phyloP scores from a whole-genome alignment of 1,140 invertebrate species.

The Chrysopa pallens region DNA sequence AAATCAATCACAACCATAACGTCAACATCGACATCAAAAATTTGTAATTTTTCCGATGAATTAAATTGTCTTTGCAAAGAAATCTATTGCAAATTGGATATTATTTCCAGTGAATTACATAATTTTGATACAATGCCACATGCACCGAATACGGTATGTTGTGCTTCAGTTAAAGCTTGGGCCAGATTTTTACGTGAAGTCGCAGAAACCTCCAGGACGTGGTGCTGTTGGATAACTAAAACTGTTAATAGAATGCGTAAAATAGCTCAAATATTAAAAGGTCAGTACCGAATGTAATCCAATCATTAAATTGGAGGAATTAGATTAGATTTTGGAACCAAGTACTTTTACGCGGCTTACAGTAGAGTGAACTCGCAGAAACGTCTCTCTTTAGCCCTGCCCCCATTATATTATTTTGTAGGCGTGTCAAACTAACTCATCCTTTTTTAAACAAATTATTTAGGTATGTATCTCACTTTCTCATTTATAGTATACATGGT shows the following conservation, averaged over 20 bases:
- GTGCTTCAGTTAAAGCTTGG: background rate
- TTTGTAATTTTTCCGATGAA: too few relatives aligned
- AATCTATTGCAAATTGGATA: too few relatives aligned
- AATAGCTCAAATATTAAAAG: background rate
- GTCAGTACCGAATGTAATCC: background rate
- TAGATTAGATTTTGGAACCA: too few relatives aligned
- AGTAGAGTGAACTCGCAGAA: too few relatives aligned
- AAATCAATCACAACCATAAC: too few relatives aligned
- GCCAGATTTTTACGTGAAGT: background rate
- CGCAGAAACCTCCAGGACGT: background rate
- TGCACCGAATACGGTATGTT: background rate
- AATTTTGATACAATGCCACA: background rate
- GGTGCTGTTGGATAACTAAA: background rate
- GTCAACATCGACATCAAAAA: too few relatives aligned
- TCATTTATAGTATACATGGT: too few relatives aligned
- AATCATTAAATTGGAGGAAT: too few relatives aligned
- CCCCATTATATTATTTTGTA: background rate
- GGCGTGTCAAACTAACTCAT: background rate
- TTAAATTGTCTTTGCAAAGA: too few relatives aligned
- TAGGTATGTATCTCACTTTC: background rate
- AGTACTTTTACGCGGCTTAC: too few relatives aligned
- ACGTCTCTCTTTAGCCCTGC: too few relatives aligned
- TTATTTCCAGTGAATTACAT: background rate
- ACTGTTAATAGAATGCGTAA: background rate
- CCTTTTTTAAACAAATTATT: background rate